Evolutionary conservation across 1,140 invertebrate species (phyloP), one percentile per base, ranked within the genome.

Genomic region (Lordiphosa mommai): DNA sequence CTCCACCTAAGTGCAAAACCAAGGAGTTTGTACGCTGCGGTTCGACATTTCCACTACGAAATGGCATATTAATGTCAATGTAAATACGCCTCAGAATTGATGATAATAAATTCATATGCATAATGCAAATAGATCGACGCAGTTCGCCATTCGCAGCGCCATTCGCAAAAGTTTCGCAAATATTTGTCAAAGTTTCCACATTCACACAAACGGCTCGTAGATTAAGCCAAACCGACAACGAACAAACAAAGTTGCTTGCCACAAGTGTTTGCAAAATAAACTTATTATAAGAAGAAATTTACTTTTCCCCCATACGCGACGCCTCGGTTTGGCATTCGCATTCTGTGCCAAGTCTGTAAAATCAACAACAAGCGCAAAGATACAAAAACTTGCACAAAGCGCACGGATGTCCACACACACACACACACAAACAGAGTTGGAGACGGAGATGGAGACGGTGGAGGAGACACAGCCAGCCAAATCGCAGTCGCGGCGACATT

Each of bases 211-310:
- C 79, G 73, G 79, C 77, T 84, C 79, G 60, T 77, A 84, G 77
- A 84, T 84, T 84, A 85, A 82, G 60, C 70, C 70, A 59, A 68
- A 64, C 61, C 72, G 73, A 74, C 40, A 58, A 76, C 79, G 72
- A 77, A 70, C 79, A 84, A 84, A 84, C 77, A 85, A 84, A 84
- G 79, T 84, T 84, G 72, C 72, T 86, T 80, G 80, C 80, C 80
- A 86, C 80, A 86, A 86, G 80, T 86, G 80, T 86, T 86, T 86
- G 80, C 82, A 80, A 86, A 86, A 86, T 86, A 86, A 86, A 86
- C 80, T 86, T 85, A 74, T 86, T 86, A 86, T 80, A 76, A 86
- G 80, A 80, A 85, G 80, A 80, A 86, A 85, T 85, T 86, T 85
- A 79, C 79, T 85, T 73, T 76, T 61, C 40, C 6, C 48, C 23